Evolutionary conservation across 2,888 invertebrate genomes (phyloP), one percentile per base, ranked within the genome.

Genomic region (Fissipunctia ypsillon): DNA sequence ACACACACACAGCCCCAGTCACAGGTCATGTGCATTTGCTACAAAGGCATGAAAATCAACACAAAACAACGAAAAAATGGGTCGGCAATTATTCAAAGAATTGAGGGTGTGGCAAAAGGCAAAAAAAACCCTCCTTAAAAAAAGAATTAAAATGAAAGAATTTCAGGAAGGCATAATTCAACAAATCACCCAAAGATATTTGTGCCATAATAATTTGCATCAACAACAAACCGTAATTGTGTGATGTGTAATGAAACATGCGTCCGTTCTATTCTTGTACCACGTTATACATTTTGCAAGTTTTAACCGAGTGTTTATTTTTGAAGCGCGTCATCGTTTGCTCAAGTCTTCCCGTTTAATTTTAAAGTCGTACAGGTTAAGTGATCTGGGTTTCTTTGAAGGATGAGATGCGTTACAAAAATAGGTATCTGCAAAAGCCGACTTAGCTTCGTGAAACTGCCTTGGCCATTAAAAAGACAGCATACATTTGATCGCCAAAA

Each of bases 181-280:
- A 56, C 57, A 77, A 72, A 77, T 61, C 54, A 65, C 28, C 52
- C 52, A 64, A 65, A 72, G 16, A 65, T 67, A 69, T 72, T 69
- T 70, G 43, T 73, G 64, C 57, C 61, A 69, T 67, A 66, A 76
- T 67, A 83, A 76, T 81, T 69, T 63, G 76, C 52, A 69, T 77
- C 54, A 75, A 83, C 80, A 84, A 83, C 81, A 81, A 85, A 85
- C 69, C 81, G 69, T 85, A 85, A 70, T 67, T 85, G 65, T 80
- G 60, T 64, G 52, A 71, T 66, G 25, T 69, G 77, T 81, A 74
- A 73, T 81, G 76, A 80, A 73, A 83, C 78, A 84, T 76, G n/a
- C 74, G 84, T 78, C 68, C 68, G 67, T 65, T 78, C 72, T 77
- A 78, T 81, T 83, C 64, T 64, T 28, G 73, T 79, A 70, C 52